These are phyloP conservation scores for Steinernema khuongi DNA, from an alignment of 1,140 invertebrate genomes.

Conservation along the genomic window DNA sequence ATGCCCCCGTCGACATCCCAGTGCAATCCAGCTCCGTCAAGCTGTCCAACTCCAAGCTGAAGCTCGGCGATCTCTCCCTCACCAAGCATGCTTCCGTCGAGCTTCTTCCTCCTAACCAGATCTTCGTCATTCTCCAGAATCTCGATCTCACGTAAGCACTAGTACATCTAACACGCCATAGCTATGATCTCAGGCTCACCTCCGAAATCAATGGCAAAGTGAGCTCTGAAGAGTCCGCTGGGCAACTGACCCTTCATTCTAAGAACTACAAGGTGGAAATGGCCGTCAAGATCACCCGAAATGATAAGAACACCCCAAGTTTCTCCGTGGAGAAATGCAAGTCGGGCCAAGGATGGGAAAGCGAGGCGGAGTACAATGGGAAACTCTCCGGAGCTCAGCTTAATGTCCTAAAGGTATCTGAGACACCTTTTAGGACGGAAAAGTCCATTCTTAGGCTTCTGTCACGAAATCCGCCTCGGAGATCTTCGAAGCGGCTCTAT, in stretches of 20 bases:
- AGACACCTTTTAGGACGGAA: background rate
- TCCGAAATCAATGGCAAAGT: slow-evolving; percentile 5
- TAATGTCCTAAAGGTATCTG: slow-evolving; percentile 22
- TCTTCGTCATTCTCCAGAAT: slow-evolving; percentile 20
- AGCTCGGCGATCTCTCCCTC: background rate
- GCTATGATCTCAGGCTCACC: slow-evolving; percentile 12
- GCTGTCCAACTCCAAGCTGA: too few species aligned
- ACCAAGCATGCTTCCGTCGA: background rate
- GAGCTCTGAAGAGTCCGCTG: background rate
- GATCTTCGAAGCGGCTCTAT: slow-evolving; percentile 21
- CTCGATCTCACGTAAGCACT: slow-evolving; percentile 5
- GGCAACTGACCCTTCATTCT: slow-evolving; percentile 10
- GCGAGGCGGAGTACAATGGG: background rate
- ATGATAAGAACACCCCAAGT: slow-evolving; percentile 19
- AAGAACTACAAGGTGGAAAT: slow-evolving; percentile 21
- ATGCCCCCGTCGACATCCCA: background rate
- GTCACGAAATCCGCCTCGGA: slow-evolving; percentile 20
- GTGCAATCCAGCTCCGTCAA: background rate
- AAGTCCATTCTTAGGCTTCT: slow-evolving; percentile 14
- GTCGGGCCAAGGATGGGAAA: background rate
- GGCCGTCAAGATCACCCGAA: slow-evolving; percentile 19
- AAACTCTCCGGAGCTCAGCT: background rate
- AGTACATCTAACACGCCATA: background rate
- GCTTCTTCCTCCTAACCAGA: slow-evolving; percentile 12
- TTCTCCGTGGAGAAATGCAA: slow-evolving; percentile 14